phyloP scores from a whole-genome alignment of 2,888 invertebrate genomes.

The Mystacides longicornis region DNA sequence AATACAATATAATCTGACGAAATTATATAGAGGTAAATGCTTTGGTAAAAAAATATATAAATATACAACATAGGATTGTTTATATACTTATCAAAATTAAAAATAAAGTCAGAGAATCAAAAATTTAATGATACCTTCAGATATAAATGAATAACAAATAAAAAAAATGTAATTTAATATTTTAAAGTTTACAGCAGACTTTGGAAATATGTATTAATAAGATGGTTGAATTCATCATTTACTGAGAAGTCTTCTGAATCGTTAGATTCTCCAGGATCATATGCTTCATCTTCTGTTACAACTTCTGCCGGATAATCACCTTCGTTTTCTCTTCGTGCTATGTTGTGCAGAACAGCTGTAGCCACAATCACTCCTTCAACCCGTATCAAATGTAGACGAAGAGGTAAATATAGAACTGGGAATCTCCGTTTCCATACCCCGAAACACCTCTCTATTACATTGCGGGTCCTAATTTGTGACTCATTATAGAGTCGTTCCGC shows the following conservation, averaged over 20 bases:
- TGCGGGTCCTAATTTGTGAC: constrained; percentile 20
- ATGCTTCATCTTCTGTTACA: neutral
- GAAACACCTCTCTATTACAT: constrained; percentile 24
- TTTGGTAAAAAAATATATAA: too few species aligned
- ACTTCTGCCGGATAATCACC: neutral
- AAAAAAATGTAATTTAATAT: neutral
- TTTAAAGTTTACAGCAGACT: neutral
- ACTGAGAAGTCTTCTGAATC: neutral
- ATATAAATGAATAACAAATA: neutral
- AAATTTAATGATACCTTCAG: too few species aligned
- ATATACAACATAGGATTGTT: too few species aligned
- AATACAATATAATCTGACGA: too few species aligned
- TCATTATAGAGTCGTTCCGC: neutral
- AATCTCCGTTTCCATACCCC: constrained; percentile 25
- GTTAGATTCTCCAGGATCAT: neutral
- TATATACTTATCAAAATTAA: neutral
- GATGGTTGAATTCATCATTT: neutral
- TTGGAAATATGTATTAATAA: neutral
- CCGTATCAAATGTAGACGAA: neutral
- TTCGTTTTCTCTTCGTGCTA: neutral
- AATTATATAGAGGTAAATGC: too few species aligned
- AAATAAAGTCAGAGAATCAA: neutral
- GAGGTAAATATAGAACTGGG: neutral
- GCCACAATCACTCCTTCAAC: constrained; percentile 3
- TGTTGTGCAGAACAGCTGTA: constrained; percentile 6